Conservation (phyloP, 1,140 invertebrate species). For the Drosophila saltans region DNA sequence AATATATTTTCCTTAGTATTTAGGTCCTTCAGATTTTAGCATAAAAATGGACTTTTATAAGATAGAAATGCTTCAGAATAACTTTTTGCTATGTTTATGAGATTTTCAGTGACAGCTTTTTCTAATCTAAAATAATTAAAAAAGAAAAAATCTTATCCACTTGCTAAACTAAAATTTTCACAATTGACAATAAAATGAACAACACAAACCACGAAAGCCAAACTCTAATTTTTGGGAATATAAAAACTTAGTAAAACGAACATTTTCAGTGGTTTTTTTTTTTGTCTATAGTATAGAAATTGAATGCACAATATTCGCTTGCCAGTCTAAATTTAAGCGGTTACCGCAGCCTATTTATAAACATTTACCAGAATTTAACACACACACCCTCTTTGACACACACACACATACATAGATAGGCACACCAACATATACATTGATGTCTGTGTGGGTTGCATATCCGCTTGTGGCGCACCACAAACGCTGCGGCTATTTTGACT, state of each 20-base stretch:
- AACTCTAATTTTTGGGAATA: slow-evolving; percentile 33
- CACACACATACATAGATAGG: background rate
- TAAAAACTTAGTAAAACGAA: slow-evolving; percentile 38
- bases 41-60: too few relatives aligned
- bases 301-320: slow-evolving; percentile 28
- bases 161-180: background rate
- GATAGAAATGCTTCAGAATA: background rate
- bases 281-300: slow-evolving; percentile 30
- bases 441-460: slow-evolving; percentile 46
- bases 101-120: background rate
- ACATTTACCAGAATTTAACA: slow-evolving; percentile 63
- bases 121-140: background rate
- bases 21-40: too few relatives aligned
- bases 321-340: slow-evolving; percentile 60
- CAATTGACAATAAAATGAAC: slow-evolving; percentile 31
- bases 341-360: slow-evolving; percentile 72
- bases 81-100: background rate
- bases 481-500: slow-evolving; percentile 59
- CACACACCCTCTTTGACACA: slow-evolving; percentile 5
- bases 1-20: too few relatives aligned
- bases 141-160: background rate
- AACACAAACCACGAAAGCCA: slow-evolving; percentile 7
- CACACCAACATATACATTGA: slow-evolving; percentile 3
- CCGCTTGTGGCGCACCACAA: slow-evolving; percentile 69
- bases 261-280: slow-evolving; percentile 49